A percentile compares a stretch with the other conserved stretches of the same genome.
phyloP scores from a whole-genome alignment of 2,113 vertebrate genomes.

The Carassius carassius region DNA sequence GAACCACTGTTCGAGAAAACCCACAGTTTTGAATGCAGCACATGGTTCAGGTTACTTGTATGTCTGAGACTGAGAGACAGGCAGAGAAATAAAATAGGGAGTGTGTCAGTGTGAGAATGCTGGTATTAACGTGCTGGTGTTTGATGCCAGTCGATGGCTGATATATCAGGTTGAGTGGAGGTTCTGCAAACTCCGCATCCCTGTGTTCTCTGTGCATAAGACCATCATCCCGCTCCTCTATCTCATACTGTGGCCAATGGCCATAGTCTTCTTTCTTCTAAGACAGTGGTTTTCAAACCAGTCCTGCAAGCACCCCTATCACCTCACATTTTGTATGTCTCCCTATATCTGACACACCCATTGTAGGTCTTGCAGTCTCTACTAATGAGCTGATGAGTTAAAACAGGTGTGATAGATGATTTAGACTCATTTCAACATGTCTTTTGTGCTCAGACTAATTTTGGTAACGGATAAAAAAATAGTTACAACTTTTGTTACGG shows the following conservation, averaged over 20 bases:
- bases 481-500: too few species aligned
- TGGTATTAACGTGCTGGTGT: not conserved
- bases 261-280: not conserved
- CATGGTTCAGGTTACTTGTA: not conserved
- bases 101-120: slow-evolving; percentile 1
- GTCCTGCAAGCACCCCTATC: too few species aligned
- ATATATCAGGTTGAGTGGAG: not conserved
- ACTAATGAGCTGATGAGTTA: too few species aligned
- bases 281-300: not conserved
- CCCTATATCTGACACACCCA: too few species aligned
- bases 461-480: too few species aligned
- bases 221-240: not conserved
- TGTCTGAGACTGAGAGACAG: not conserved
- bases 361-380: too few species aligned
- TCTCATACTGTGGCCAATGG: not conserved
- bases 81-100: not conserved
- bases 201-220: not conserved
- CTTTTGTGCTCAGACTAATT: too few species aligned
- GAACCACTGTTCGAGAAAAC: not conserved
- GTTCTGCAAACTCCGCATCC: not conserved
- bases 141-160: slow-evolving; percentile 1
- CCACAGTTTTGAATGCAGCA: not conserved
- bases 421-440: too few species aligned
- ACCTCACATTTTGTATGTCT: too few species aligned
- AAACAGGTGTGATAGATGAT: too few species aligned